Conservation (phyloP, 2,797 vertebrate species). For the Gymnoscopelus braueri region DNA sequence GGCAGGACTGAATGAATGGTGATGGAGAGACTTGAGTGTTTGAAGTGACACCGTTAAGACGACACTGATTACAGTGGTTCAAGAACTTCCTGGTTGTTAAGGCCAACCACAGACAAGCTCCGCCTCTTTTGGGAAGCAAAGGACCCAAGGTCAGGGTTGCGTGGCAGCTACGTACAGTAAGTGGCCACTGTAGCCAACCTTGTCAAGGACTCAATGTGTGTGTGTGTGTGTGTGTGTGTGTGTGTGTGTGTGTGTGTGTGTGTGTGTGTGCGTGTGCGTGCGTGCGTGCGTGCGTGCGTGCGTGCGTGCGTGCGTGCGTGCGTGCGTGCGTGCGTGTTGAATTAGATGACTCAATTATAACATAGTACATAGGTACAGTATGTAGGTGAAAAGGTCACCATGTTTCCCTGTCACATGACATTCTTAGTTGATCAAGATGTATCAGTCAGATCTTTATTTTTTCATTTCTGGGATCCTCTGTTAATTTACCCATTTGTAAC, state of each 20-base stretch:
- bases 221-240: background rate
- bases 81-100: slow-evolving; percentile 23
- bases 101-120: slow-evolving; percentile 15
- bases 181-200: slow-evolving; percentile 29
- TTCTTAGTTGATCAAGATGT: background rate
- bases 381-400: slow-evolving; percentile 22
- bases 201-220: slow-evolving; percentile 35
- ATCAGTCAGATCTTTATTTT: too few relatives aligned
- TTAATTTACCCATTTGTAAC: too few relatives aligned
- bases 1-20: slow-evolving; percentile 33
- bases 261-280: background rate
- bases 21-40: slow-evolving; percentile 55
- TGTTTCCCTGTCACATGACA: background rate
- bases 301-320: too few relatives aligned
- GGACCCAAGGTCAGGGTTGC: slow-evolving; percentile 37
- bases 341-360: slow-evolving; percentile 21
- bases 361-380: too few relatives aligned
- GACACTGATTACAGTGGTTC: slow-evolving; percentile 42
- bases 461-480: too few relatives aligned
- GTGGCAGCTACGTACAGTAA: slow-evolving; percentile 1
- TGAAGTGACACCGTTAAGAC: slow-evolving; percentile 33
- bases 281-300: too few relatives aligned
- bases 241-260: too few relatives aligned
- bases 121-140: slow-evolving; percentile 13
- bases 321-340: background rate